Conservation (phyloP, 2,797 vertebrate species). For the Rhadinocentrus ornatus region DNA sequence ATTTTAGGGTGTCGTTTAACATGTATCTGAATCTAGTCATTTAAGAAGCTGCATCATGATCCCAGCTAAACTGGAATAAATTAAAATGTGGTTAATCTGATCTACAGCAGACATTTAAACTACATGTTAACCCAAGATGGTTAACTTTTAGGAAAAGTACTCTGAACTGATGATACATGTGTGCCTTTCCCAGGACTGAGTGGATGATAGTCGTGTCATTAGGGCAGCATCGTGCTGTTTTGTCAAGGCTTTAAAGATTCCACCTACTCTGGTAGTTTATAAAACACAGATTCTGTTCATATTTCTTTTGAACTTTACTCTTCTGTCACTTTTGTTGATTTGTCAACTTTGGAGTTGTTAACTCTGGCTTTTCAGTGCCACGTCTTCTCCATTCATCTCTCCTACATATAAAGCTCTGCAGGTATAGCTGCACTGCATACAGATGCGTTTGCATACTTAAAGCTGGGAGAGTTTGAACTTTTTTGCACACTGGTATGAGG, state of each 20-base stretch:
- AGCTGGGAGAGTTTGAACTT: slow-evolving; percentile 7
- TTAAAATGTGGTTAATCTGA: slow-evolving; percentile 8
- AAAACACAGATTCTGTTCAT: slow-evolving; percentile 15
- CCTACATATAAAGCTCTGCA: slow-evolving; percentile 11
- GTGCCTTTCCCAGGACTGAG: background rate
- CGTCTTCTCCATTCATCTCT: slow-evolving; percentile 28
- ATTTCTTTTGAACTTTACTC: slow-evolving; percentile 45
- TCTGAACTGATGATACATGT: background rate
- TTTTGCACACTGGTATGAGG: background rate
- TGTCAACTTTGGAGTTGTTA: slow-evolving; percentile 42
- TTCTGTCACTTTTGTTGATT: slow-evolving; percentile 34
- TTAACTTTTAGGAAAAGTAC: background rate
- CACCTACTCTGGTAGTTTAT: slow-evolving; percentile 15
- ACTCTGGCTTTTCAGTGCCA: slow-evolving; percentile 27
- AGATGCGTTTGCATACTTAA: slow-evolving; percentile 15
- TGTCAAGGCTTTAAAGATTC: slow-evolving; percentile 24
- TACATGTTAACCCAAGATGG: background rate
- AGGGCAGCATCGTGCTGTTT: background rate
- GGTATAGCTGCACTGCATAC: slow-evolving; percentile 11
- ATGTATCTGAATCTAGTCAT: background rate
- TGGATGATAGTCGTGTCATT: background rate
- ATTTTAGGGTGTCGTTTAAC: background rate
- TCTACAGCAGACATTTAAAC: slow-evolving; percentile 5
- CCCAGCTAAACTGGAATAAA: slow-evolving; percentile 1
- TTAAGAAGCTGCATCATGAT: slow-evolving; percentile 6